Conservation (phyloP, 2,888 invertebrate species). For the Incurvaria masculella region DNA sequence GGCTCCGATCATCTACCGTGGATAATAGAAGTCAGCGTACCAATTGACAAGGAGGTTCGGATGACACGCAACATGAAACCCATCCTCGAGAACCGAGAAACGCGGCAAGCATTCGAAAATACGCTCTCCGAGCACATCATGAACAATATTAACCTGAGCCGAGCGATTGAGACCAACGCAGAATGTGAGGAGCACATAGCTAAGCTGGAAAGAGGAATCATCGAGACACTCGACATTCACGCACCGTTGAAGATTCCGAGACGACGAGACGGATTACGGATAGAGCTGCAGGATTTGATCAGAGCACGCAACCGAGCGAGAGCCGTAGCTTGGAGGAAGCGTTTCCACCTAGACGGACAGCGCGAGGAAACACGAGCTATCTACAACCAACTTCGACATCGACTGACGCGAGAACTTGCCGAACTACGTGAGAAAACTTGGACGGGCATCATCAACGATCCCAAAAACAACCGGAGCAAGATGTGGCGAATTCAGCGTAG, state of each 20-base stretch:
- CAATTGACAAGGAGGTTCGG: neutral
- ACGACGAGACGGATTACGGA: no score
- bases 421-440: constrained; percentile 1
- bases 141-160: neutral
- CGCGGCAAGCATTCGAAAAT: no score
- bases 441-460: constrained; percentile 1
- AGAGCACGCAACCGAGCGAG: no score
- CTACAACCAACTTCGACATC: no score
- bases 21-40: neutral
- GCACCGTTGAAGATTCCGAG: no score
- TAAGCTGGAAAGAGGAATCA: constrained; percentile 1
- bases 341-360: no score
- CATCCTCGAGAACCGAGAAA: neutral
- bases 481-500: constrained; percentile 7
- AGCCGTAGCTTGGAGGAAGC: no score
- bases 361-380: constrained; percentile 2
- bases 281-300: no score
- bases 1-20: neutral
- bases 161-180: neutral
- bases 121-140: no score
- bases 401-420: neutral
- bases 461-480: constrained; percentile 3
- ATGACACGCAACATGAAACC: neutral
- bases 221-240: neutral
- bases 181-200: neutral